These are phyloP conservation scores for Melipona beecheii DNA, from an alignment of 2,888 invertebrate genomes.

Conservation along the genomic window DNA sequence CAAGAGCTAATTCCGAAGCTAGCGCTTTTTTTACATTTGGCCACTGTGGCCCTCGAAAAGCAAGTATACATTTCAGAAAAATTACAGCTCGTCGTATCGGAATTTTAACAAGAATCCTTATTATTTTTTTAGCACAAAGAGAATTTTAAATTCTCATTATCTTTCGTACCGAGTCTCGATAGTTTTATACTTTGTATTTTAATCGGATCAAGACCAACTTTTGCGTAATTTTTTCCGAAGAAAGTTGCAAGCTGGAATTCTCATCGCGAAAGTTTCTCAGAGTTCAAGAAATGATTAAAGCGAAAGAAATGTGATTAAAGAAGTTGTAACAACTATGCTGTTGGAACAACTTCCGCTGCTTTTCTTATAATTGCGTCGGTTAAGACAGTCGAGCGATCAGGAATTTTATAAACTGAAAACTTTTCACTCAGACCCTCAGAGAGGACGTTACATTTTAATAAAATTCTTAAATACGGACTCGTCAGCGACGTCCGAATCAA, in stretches of 20 bases:
- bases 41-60: too few relatives aligned
- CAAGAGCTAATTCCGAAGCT: slow-evolving; percentile 1
- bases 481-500: too few relatives aligned
- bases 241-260: not conserved
- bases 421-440: not conserved
- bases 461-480: not conserved
- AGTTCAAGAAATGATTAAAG: not conserved
- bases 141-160: too few relatives aligned
- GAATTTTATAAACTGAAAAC: not conserved
- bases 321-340: not conserved
- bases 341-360: not conserved
- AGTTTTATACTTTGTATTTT: not conserved
- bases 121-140: too few relatives aligned
- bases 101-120: not conserved
- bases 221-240: not conserved
- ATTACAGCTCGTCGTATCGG: too few relatives aligned
- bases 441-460: not conserved
- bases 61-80: not conserved
- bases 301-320: not conserved
- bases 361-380: not conserved
- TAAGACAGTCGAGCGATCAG: not conserved
- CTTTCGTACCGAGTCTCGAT: too few relatives aligned
- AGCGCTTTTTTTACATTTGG: not conserved
- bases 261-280: not conserved
- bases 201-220: not conserved